Evolutionary conservation across 1,140 invertebrate genomes (phyloP).

Genomic region (Platorchestia sp.): DNA sequence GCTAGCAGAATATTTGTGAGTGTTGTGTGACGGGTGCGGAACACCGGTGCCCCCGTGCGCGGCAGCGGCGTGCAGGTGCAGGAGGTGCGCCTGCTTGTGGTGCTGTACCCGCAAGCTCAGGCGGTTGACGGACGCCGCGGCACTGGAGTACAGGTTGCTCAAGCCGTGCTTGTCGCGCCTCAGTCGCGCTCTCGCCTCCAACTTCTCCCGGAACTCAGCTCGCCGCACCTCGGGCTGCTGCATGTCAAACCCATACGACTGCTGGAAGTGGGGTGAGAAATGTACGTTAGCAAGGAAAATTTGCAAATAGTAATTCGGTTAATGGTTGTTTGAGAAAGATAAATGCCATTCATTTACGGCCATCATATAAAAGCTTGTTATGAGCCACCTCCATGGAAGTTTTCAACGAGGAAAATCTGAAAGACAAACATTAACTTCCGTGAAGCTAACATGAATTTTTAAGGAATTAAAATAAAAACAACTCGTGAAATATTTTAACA

Average conservation of each 20-base stretch:
- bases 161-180: conserved; percentile 62
- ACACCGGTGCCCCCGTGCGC: neutral
- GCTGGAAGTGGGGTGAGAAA: neutral
- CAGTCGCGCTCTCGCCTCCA: conserved; percentile 60
- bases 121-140: neutral
- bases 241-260: neutral
- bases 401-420: too few species aligned
- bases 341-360: too few species aligned
- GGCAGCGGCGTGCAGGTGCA: conserved; percentile 4
- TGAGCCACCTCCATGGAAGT: too few species aligned
- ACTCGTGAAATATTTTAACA: too few species aligned
- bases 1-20: neutral
- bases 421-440: too few species aligned
- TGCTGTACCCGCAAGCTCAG: conserved; percentile 33
- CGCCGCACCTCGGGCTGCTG: conserved; percentile 54
- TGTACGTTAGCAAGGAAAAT: too few species aligned
- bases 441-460: too few species aligned
- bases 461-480: too few species aligned
- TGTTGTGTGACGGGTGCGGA: neutral
- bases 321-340: too few species aligned
- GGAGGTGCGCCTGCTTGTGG: neutral
- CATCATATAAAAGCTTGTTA: too few species aligned
- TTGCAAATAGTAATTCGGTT: too few species aligned
- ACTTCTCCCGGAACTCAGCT: conserved; percentile 65
- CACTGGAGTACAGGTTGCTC: conserved; percentile 61